A percentile compares a stretch with the other conserved stretches of the same genome.
Evolutionary conservation across 2,797 vertebrate species (phyloP).

Genomic region (Eptatretus atami): DNA sequence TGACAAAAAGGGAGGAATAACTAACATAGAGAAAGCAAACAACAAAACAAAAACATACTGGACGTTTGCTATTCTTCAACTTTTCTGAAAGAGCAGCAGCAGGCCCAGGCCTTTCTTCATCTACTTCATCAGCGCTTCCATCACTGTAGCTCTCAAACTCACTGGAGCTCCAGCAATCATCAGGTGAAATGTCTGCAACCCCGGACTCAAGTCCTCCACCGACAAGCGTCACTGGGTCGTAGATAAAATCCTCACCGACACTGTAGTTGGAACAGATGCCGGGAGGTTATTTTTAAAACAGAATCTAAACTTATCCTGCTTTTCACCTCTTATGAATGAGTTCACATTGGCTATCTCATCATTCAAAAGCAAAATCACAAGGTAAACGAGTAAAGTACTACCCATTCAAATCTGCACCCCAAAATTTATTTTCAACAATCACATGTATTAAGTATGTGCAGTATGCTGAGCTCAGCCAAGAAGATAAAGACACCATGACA

Average conservation of each 20-base stretch:
- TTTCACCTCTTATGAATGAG: too few relatives aligned
- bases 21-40: neutral
- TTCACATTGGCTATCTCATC: too few relatives aligned
- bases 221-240: neutral
- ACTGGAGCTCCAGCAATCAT: slow-evolving; percentile 86
- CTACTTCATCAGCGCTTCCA: slow-evolving; percentile 47
- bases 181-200: slow-evolving; percentile 47
- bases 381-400: too few relatives aligned
- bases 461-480: too few relatives aligned
- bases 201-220: slow-evolving; percentile 13
- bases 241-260: neutral
- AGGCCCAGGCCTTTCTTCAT: slow-evolving; percentile 32
- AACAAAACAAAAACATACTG: slow-evolving; percentile 25
- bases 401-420: too few relatives aligned
- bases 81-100: slow-evolving; percentile 51
- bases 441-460: too few relatives aligned
- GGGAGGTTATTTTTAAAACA: too few relatives aligned
- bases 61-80: slow-evolving; percentile 31
- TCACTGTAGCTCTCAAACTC: slow-evolving; percentile 96
- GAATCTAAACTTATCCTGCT: too few relatives aligned
- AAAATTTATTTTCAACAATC: too few relatives aligned
- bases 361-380: too few relatives aligned
- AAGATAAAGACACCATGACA: too few relatives aligned
- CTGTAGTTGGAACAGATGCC: too few relatives aligned
- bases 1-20: neutral